These are phyloP conservation scores for Tadarida brasiliensis DNA, from an alignment of 2,797 vertebrate genomes.

Conservation along the genomic window DNA sequence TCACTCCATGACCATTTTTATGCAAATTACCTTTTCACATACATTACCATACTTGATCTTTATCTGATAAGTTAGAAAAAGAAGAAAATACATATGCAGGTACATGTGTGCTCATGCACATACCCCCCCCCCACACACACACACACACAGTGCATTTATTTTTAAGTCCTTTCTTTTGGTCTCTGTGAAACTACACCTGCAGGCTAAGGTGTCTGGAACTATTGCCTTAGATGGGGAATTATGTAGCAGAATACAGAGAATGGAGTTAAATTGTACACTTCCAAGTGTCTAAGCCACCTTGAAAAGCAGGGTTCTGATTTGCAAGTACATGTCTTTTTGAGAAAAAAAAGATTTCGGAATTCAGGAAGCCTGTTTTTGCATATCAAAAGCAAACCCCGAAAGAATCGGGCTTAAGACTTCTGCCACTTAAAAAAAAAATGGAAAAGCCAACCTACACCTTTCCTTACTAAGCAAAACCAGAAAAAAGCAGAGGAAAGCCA, in stretches of 20 bases:
- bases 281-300: slow-evolving; percentile 55
- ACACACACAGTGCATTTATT: not conserved
- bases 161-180: slow-evolving; percentile 5
- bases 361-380: slow-evolving; percentile 61
- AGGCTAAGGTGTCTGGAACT: not conserved
- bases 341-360: slow-evolving; percentile 66
- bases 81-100: not conserved
- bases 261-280: slow-evolving; percentile 46
- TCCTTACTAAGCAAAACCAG: slow-evolving; percentile 52
- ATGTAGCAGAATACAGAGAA: slow-evolving; percentile 3
- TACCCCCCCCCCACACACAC: too few relatives aligned
- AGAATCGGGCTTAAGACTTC: slow-evolving; percentile 57
- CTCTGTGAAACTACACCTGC: not conserved
- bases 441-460: not conserved
- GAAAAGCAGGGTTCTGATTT: slow-evolving; percentile 67
- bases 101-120: not conserved
- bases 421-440: not conserved
- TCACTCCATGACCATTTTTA: not conserved
- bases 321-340: slow-evolving; percentile 68
- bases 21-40: not conserved
- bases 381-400: slow-evolving; percentile 72
- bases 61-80: not conserved
- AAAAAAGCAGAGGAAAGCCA: not conserved
- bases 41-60: not conserved
- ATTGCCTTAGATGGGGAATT: not conserved